Conservation (phyloP, 2,113 vertebrate species). For the Talpa occidentalis region DNA sequence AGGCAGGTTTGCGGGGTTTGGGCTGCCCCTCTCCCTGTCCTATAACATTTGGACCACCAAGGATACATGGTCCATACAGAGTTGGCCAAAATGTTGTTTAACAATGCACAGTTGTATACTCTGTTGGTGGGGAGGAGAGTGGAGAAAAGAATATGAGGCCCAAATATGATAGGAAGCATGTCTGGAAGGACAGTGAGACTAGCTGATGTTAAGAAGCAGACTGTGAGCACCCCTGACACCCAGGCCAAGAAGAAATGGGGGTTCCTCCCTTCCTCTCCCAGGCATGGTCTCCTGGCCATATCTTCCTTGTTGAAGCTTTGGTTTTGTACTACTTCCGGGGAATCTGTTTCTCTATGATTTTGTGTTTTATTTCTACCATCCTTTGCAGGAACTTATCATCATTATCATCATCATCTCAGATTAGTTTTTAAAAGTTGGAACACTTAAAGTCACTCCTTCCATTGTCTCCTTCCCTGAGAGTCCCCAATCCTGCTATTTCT, state of each 20-base stretch:
- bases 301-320: neutral
- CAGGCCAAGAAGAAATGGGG: neutral
- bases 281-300: neutral
- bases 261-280: neutral
- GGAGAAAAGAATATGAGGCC: neutral
- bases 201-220: neutral
- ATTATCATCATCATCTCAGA: neutral
- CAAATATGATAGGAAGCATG: accelerated
- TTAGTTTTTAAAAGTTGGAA: neutral
- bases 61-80: too few relatives aligned
- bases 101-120: too few relatives aligned
- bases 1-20: too few relatives aligned
- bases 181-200: accelerated
- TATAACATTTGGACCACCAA: too few relatives aligned
- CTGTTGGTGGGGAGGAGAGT: neutral
- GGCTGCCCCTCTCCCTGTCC: too few relatives aligned
- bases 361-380: neutral
- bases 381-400: neutral
- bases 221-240: neutral
- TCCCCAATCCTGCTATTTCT: neutral
- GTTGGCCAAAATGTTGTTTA: too few relatives aligned
- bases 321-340: neutral
- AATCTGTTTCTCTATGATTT: neutral
- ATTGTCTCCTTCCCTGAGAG: neutral
- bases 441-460: neutral